Evolutionary conservation across 1,140 invertebrate species (phyloP).

Genomic region (Papilio xuthus): DNA sequence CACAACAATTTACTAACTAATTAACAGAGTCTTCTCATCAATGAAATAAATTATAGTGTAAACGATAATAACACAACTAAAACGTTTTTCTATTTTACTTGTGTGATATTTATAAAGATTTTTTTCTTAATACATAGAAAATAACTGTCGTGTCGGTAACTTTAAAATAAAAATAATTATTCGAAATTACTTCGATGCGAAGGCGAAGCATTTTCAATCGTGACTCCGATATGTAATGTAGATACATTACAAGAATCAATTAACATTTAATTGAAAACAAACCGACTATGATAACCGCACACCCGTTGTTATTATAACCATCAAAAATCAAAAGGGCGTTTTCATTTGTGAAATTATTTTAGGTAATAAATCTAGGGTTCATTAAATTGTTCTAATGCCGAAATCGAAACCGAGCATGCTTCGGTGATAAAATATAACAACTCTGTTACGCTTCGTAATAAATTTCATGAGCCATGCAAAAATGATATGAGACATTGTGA

Average conservation of each 20-base stretch:
- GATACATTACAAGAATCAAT: slow-evolving; percentile 19
- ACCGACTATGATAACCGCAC: slow-evolving; percentile 20
- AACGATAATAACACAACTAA: not conserved
- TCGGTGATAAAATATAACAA: slow-evolving; percentile 78
- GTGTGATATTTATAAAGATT: not conserved
- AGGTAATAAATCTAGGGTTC: slow-evolving; percentile 65
- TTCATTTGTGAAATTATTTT: slow-evolving; percentile 63
- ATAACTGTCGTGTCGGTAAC: too few species aligned
- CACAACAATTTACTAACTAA: not conserved
- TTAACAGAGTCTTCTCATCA: not conserved
- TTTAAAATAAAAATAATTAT: too few species aligned
- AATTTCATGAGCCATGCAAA: slow-evolving; percentile 76
- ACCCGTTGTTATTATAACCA: slow-evolving; percentile 42
- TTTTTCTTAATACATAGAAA: too few species aligned
- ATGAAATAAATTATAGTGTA: not conserved
- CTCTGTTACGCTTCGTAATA: slow-evolving; percentile 71
- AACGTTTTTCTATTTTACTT: not conserved
- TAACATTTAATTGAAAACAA: slow-evolving; percentile 25
- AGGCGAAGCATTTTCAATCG: not conserved
- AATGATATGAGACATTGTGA: slow-evolving; percentile 75
- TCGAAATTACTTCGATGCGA: not conserved
- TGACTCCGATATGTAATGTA: not conserved
- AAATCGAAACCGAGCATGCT: slow-evolving; percentile 72
- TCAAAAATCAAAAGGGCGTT: slow-evolving; percentile 57
- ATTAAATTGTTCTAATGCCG: slow-evolving; percentile 64